Percentiles rank a stretch among this genome's conserved stretches.
These are phyloP conservation scores for Dicranocentrus wangi DNA, from an alignment of 2,888 invertebrate genomes.

Conservation along the genomic window DNA sequence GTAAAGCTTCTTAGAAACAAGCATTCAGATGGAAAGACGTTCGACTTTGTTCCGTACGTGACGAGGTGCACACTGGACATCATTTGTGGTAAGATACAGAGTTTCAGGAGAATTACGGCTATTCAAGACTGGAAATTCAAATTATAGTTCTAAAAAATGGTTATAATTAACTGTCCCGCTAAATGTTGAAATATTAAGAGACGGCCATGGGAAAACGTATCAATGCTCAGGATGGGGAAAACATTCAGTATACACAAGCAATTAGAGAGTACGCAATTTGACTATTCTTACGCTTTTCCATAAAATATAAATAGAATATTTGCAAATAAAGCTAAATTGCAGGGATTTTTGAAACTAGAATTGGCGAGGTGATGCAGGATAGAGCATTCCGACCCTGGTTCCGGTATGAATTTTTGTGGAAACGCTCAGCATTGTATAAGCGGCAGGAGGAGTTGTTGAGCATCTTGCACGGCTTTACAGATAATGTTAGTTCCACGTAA, in stretches of 20 bases:
- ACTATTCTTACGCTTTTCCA: not conserved
- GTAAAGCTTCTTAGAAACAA: too few relatives aligned
- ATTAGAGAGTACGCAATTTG: conserved; percentile 75
- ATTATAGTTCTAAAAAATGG: not conserved
- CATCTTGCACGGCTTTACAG: conserved; percentile 78
- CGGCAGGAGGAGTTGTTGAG: conserved; percentile 76
- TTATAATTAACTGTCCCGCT: not conserved
- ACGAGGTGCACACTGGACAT: conserved; percentile 66
- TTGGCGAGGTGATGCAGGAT: conserved; percentile 77
- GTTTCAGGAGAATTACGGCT: too few relatives aligned
- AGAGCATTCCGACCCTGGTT: conserved; percentile 78
- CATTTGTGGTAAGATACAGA: conserved; percentile 60
- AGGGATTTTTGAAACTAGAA: conserved; percentile 74
- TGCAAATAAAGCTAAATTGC: not conserved
- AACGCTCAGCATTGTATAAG: conserved; percentile 75
- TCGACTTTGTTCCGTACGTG: conserved; percentile 59
- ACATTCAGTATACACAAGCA: conserved; percentile 75
- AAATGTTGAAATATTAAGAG: conserved; percentile 72
- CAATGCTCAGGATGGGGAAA: conserved; percentile 75
- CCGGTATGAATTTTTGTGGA: conserved; percentile 77
- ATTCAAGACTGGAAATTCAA: too few relatives aligned
- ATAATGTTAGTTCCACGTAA: conserved; percentile 59
- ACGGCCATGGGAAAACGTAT: conserved; percentile 76
- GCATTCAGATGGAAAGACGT: conserved; percentile 33
- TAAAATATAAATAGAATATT: not conserved